Conservation (phyloP, 2,888 invertebrate genomes). For the Hydraecia micacea region DNA sequence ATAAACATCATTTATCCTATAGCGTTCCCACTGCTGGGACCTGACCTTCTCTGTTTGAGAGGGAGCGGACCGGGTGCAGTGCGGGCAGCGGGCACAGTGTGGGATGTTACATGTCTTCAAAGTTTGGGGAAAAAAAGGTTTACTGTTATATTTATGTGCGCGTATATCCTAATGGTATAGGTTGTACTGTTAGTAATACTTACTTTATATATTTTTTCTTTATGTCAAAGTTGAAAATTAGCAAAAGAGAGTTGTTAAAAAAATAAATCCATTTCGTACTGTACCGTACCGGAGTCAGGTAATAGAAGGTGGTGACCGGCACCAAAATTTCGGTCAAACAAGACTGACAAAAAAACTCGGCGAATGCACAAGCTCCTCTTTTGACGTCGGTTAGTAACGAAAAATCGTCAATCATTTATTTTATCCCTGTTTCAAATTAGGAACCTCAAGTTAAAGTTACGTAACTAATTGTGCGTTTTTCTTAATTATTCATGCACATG, state of each 20-base stretch:
- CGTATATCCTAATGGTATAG: background rate
- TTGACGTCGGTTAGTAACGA: background rate
- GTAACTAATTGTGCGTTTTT: constrained; percentile 33
- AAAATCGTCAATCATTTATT: background rate
- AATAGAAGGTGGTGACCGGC: too few relatives aligned
- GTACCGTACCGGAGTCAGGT: background rate
- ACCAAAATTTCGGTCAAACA: background rate
- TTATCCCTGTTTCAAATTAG: constrained; percentile 6
- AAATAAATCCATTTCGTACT: too few relatives aligned
- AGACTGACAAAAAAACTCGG: background rate
- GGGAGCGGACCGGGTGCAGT: too few relatives aligned
- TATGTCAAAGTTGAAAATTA: background rate
- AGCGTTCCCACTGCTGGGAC: too few relatives aligned
- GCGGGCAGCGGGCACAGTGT: too few relatives aligned
- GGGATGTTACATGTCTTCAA: too few relatives aligned
- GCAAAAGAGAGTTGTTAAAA: too few relatives aligned
- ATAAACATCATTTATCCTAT: too few relatives aligned
- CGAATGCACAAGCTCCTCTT: background rate
- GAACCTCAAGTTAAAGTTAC: background rate
- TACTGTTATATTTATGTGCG: too few relatives aligned
- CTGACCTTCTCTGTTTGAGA: too few relatives aligned
- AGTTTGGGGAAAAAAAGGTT: too few relatives aligned
- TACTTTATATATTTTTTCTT: background rate
- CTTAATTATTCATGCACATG: constrained; percentile 8
- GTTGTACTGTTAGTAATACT: background rate